A percentile compares a stretch with the other conserved stretches of the same genome.
Conservation (phyloP, 2,888 invertebrate genomes). For the Apantesis nais region DNA sequence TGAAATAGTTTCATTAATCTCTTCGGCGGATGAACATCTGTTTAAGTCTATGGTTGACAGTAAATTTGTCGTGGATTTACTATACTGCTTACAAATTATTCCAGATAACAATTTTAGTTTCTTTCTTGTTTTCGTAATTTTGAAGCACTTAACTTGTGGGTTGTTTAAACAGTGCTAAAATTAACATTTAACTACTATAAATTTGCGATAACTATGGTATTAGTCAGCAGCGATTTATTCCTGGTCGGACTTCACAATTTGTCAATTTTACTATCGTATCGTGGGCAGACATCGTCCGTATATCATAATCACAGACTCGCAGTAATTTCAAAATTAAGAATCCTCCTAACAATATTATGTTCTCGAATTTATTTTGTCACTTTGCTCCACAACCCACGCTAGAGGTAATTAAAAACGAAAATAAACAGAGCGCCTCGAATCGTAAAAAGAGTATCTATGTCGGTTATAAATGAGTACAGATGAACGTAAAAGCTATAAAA, state of each 20-base stretch:
- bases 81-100: conserved; percentile 33
- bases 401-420: conserved; percentile 85
- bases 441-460: conserved; percentile 84
- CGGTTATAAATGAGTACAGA: conserved; percentile 84
- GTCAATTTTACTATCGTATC: conserved; percentile 61
- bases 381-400: conserved; percentile 76
- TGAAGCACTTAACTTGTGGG: conserved; percentile 2
- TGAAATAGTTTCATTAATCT: conserved; percentile 40
- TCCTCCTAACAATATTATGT: conserved; percentile 53
- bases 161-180: conserved; percentile 39
- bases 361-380: conserved; percentile 77
- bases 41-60: conserved; percentile 38
- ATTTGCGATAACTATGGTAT: conserved; percentile 55
- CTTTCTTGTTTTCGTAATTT: conserved; percentile 27
- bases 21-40: conserved; percentile 38
- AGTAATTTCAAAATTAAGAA: conserved; percentile 51
- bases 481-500: conserved; percentile 82
- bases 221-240: conserved; percentile 46
- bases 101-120: conserved; percentile 19
- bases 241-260: conserved; percentile 58
- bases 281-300: conserved; percentile 56
- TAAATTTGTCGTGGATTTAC: conserved; percentile 35
- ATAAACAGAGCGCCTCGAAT: conserved; percentile 84
- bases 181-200: conserved; percentile 55
- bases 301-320: conserved; percentile 64